A percentile compares a stretch with the other conserved stretches of the same genome.
These are phyloP conservation scores for Drosophila grimshawi DNA, from an alignment of 1,140 invertebrate species.

Conservation along the genomic window DNA sequence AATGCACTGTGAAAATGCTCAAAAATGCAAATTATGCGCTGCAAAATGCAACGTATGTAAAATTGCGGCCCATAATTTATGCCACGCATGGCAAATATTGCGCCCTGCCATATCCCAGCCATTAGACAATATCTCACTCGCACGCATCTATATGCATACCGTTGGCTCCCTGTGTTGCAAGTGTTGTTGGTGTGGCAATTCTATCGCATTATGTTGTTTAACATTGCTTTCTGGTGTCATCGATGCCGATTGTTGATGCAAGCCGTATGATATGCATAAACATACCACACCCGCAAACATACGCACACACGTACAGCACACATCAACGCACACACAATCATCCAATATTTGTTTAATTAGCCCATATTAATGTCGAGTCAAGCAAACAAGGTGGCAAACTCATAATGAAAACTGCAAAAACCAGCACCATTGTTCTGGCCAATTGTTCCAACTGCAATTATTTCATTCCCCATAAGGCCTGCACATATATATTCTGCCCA, in stretches of 20 bases:
- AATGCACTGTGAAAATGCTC: slow-evolving; percentile 78
- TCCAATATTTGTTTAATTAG: slow-evolving; percentile 78
- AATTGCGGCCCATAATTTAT: slow-evolving; percentile 72
- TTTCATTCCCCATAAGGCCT: slow-evolving; percentile 22
- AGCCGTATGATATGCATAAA: slow-evolving; percentile 55
- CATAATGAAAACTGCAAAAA: slow-evolving; percentile 47
- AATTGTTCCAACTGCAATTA: slow-evolving; percentile 42
- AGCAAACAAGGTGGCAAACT: slow-evolving; percentile 70
- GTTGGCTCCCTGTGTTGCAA: slow-evolving; percentile 12
- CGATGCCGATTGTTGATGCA: slow-evolving; percentile 59
- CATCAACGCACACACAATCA: slow-evolving; percentile 7
- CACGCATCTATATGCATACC: slow-evolving; percentile 30
- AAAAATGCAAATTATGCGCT: slow-evolving; percentile 79
- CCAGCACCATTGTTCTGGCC: slow-evolving; percentile 26
- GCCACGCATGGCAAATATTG: slow-evolving; percentile 36
- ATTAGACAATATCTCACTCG: background rate
- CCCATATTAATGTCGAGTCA: slow-evolving; percentile 73
- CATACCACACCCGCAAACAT: slow-evolving; percentile 5
- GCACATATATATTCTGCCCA: slow-evolving; percentile 8
- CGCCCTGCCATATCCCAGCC: background rate
- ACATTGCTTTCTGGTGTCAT: slow-evolving; percentile 64
- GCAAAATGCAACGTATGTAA: slow-evolving; percentile 72
- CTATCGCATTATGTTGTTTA: slow-evolving; percentile 68
- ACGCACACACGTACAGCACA: slow-evolving; percentile 1
- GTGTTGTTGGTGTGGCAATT: slow-evolving; percentile 13